Percentiles rank a stretch among this genome's conserved stretches.
These are phyloP conservation scores for Acleris sparsana DNA, from an alignment of 2,888 invertebrate species.

Conservation along the genomic window DNA sequence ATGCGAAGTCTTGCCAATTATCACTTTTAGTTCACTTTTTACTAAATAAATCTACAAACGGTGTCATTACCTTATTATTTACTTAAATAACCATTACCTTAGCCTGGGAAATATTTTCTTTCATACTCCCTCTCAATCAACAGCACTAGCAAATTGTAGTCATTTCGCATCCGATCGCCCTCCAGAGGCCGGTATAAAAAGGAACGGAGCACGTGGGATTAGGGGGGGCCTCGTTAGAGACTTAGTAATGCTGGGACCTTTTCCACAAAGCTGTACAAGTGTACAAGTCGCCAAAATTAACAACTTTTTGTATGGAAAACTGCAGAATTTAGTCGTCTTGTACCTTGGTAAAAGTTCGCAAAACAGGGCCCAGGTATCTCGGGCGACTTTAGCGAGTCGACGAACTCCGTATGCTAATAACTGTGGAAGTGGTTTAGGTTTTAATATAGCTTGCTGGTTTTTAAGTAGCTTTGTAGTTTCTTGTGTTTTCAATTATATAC, in stretches of 20 bases:
- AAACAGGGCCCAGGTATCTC: slow-evolving; percentile 49
- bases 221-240: slow-evolving; percentile 57
- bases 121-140: slow-evolving; percentile 31
- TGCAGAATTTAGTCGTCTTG: no score
- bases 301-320: no score
- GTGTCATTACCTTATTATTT: neutral
- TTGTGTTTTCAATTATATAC: neutral
- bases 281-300: no score
- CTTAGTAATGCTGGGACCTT: slow-evolving; percentile 44
- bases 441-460: slow-evolving; percentile 27
- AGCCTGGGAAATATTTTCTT: neutral
- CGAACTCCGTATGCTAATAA: slow-evolving; percentile 34
- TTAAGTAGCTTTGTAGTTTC: slow-evolving; percentile 6
- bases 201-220: slow-evolving; percentile 67
- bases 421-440: slow-evolving; percentile 29
- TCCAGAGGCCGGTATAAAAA: slow-evolving; percentile 70
- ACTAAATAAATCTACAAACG: neutral
- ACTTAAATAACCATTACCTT: neutral
- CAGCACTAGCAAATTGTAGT: slow-evolving; percentile 52
- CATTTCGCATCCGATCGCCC: slow-evolving; percentile 66
- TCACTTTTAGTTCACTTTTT: no score
- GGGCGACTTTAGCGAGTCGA: slow-evolving; percentile 43
- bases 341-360: no score
- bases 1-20: no score
- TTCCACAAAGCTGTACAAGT: no score